phyloP scores from a whole-genome alignment of 2,888 invertebrate genomes.

The Panopea generosa region DNA sequence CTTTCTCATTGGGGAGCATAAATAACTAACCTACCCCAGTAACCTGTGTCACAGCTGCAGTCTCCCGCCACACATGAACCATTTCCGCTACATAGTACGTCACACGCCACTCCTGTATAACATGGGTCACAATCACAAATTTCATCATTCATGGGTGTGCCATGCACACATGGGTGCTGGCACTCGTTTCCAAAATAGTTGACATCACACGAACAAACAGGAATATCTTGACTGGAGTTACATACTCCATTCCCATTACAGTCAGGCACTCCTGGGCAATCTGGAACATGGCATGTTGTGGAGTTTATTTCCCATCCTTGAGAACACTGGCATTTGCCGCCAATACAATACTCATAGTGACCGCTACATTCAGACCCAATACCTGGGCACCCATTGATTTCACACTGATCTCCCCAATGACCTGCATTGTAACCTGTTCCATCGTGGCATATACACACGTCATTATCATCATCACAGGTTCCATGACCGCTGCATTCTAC shows the following conservation, averaged over 20 bases:
- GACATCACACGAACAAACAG: slow-evolving; percentile 68
- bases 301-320: slow-evolving; percentile 68
- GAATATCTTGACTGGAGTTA: slow-evolving; percentile 62
- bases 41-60: slow-evolving; percentile 70
- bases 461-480: slow-evolving; percentile 62
- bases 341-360: slow-evolving; percentile 69
- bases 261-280: slow-evolving; percentile 66
- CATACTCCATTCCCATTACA: slow-evolving; percentile 68
- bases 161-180: slow-evolving; percentile 68
- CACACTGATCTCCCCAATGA: slow-evolving; percentile 70
- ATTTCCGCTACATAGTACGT: slow-evolving; percentile 67
- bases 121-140: slow-evolving; percentile 71
- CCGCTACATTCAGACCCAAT: slow-evolving; percentile 64
- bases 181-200: slow-evolving; percentile 73
- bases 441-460: slow-evolving; percentile 56
- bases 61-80: slow-evolving; percentile 67
- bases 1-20: no score
- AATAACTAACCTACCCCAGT: slow-evolving; percentile 77
- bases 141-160: slow-evolving; percentile 56
- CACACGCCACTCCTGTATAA: slow-evolving; percentile 72
- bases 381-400: slow-evolving; percentile 71
- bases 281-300: slow-evolving; percentile 64
- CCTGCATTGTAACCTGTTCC: slow-evolving; percentile 55
- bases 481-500: slow-evolving; percentile 62
- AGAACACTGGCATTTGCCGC: slow-evolving; percentile 66